Evolutionary conservation across 2,888 invertebrate genomes (phyloP).

Genomic region (Idaea aversata): DNA sequence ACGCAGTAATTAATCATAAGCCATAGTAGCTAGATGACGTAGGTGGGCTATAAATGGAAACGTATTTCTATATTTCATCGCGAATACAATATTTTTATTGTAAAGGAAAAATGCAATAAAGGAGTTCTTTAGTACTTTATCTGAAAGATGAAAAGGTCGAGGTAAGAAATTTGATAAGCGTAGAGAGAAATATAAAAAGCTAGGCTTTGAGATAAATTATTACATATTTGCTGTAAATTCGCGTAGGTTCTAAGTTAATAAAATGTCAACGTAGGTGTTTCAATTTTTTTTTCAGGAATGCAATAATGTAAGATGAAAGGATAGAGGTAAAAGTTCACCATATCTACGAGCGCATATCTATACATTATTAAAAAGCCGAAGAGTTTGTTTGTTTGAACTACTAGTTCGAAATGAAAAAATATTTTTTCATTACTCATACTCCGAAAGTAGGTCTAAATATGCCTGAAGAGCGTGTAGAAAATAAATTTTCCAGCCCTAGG

Average conservation of each 20-base stretch:
- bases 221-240: background rate
- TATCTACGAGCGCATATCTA: background rate
- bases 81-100: background rate
- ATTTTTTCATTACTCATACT: too few species aligned
- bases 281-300: too few species aligned
- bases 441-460: too few species aligned
- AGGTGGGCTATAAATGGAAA: background rate
- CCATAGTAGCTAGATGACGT: background rate
- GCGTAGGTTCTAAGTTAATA: background rate
- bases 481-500: too few species aligned
- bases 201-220: background rate
- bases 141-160: background rate
- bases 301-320: background rate
- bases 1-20: background rate
- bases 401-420: too few species aligned
- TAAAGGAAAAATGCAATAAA: slow-evolving; percentile 1
- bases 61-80: background rate
- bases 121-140: background rate
- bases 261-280: too few species aligned
- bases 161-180: background rate
- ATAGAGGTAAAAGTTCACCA: background rate
- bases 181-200: background rate
- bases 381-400: too few species aligned
- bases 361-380: too few species aligned
- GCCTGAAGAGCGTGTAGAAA: too few species aligned